These are phyloP conservation scores for Leptura quadrifasciata DNA, from an alignment of 2,888 invertebrate genomes.

Conservation along the genomic window DNA sequence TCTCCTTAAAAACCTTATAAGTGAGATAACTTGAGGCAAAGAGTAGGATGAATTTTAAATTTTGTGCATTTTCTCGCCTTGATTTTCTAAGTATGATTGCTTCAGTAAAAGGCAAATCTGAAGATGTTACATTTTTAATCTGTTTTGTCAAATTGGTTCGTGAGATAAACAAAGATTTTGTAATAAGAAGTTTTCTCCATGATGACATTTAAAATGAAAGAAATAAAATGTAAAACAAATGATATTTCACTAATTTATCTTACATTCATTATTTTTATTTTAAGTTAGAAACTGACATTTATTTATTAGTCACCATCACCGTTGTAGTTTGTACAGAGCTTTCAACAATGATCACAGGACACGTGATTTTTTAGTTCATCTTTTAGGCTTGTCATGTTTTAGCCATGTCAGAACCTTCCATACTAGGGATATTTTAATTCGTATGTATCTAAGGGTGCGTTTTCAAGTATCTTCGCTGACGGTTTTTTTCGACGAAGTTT, in stretches of 20 bases:
- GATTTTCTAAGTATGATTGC: not conserved
- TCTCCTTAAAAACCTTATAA: conserved; percentile 75
- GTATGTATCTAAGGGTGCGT: too few relatives aligned
- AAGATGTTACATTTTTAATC: conserved; percentile 27
- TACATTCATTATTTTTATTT: not conserved
- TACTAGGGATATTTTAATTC: too few relatives aligned
- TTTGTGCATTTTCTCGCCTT: not conserved
- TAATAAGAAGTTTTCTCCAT: conserved; percentile 46
- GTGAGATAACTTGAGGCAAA: conserved; percentile 74
- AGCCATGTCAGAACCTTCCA: too few relatives aligned
- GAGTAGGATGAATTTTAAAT: conserved; percentile 59
- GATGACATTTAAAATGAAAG: conserved; percentile 58
- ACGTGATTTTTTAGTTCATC: too few relatives aligned
- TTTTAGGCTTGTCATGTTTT: too few relatives aligned
- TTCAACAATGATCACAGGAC: too few relatives aligned
- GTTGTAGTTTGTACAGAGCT: too few relatives aligned
- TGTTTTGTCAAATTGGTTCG: conserved; percentile 18
- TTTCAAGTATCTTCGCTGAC: too few relatives aligned
- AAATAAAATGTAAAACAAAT: conserved; percentile 39
- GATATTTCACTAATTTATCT: not conserved
- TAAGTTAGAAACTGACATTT: not conserved
- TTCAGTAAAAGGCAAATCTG: not conserved
- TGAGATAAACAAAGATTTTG: conserved; percentile 42
- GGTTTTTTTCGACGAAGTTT: too few relatives aligned
- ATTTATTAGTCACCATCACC: too few relatives aligned